Evolutionary conservation across 2,888 invertebrate genomes (phyloP), one percentile per base, ranked within the genome.

Genomic region (Macaria notata): DNA sequence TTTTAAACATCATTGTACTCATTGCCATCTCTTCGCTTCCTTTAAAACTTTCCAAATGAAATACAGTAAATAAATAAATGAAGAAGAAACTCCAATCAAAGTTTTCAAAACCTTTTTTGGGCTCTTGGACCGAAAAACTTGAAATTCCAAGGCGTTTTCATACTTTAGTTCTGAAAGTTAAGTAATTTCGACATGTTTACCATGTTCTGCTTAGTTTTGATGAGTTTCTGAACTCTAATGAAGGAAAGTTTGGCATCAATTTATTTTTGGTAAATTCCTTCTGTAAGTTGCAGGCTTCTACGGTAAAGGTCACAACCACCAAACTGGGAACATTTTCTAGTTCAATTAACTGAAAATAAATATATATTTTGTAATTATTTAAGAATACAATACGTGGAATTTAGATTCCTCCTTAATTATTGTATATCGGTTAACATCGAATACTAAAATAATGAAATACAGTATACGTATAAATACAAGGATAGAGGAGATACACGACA

Each of bases 141-240:
- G 42, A 36, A 5, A 43, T 43, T 43, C 36, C 33, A 7, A 7
- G 19, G 38, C 3, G 36, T 47, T 51, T 46, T 41, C 41, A 45
- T 46, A 46, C 31, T 46, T 31, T 33, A 41, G 38, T 36, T 31
- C 44, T 48, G 31, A 45, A 48, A 54, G 47, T 48, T 45, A 54
- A 46, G 46, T 49, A 48, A 48, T 44, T 52, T 54, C 36, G 42
- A 30, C 44, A 55, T 53, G 41, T 55, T 54, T 61, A 38, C 55
- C 55, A 44, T 50, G 54, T 53, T 46, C 49, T 41, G 47, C 52
- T 54, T 55, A 55, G 43, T 60, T 59, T 47, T 54, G 59, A 58
- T 45, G 62, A 64, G 62, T 62, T 62, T 48, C 29, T 6, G 33
- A 61, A 64, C 55, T 62, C 47, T 9, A 55, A 49, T 56, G 45